phyloP scores from a whole-genome alignment of 2,113 vertebrate species.

The Phylloscopus whistleri region DNA sequence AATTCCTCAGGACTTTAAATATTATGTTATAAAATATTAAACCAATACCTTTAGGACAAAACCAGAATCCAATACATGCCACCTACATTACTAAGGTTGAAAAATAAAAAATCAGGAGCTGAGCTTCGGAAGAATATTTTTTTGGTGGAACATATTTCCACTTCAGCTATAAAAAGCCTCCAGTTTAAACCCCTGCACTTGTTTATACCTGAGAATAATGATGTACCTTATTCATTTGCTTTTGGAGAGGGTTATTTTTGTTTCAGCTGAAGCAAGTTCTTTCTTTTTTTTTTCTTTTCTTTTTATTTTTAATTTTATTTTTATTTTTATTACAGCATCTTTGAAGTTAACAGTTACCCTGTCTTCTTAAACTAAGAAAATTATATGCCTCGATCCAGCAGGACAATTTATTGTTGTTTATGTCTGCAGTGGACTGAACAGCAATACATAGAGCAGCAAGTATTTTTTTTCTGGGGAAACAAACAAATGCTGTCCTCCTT shows the following conservation, averaged over 20 bases:
- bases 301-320: not conserved
- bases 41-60: conserved; percentile 50
- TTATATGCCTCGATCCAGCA: conserved; percentile 66
- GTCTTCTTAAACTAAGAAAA: conserved; percentile 73
- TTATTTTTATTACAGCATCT: not conserved
- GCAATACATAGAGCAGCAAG: not conserved
- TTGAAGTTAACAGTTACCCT: conserved; percentile 64
- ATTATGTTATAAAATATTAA: conserved; percentile 51
- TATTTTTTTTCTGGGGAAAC: not conserved
- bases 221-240: conserved; percentile 35
- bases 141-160: conserved; percentile 8
- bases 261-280: conserved; percentile 29
- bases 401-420: conserved; percentile 74
- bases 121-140: not conserved
- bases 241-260: conserved; percentile 61
- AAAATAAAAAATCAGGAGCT: conserved; percentile 8
- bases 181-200: conserved; percentile 47
- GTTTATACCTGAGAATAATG: conserved; percentile 63
- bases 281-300: not conserved
- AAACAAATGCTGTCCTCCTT: conserved; percentile 9
- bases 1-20: conserved; percentile 50
- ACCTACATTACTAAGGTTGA: conserved; percentile 1
- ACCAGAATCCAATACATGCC: conserved; percentile 17
- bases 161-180: conserved; percentile 52
- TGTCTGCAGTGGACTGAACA: conserved; percentile 54